Conservation (phyloP, 2,888 invertebrate genomes). For the Formica aserva region DNA sequence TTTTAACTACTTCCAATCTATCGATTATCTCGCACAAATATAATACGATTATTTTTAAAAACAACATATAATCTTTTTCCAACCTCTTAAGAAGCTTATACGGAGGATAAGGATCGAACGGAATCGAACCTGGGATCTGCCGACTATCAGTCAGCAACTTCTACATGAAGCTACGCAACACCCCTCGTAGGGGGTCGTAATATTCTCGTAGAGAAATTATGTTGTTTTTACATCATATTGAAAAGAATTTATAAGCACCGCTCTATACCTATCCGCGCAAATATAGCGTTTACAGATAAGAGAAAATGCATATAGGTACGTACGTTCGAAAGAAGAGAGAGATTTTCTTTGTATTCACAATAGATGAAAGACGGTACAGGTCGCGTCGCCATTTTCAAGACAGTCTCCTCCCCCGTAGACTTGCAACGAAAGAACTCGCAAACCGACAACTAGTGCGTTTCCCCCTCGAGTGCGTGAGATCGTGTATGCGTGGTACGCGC, state of each 20-base stretch:
- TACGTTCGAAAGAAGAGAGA: background rate
- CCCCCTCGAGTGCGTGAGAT: conserved; percentile 49
- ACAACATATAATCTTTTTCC: too few relatives aligned
- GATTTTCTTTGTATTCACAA: conserved; percentile 50
- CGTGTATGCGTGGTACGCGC: conserved; percentile 14
- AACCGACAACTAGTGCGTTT: conserved; percentile 56
- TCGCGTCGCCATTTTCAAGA: conserved; percentile 83
- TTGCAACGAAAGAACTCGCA: conserved; percentile 65
- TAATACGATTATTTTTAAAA: too few relatives aligned
- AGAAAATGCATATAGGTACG: background rate
- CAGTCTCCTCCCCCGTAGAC: conserved; percentile 82
- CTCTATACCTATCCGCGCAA: background rate
- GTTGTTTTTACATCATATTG: background rate
- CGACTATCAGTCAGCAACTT: too few relatives aligned
- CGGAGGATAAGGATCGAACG: too few relatives aligned
- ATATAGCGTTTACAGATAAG: background rate
- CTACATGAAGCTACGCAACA: too few relatives aligned
- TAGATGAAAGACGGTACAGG: conserved; percentile 78
- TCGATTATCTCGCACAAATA: too few relatives aligned
- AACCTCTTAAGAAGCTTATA: too few relatives aligned
- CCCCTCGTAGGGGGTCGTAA: too few relatives aligned
- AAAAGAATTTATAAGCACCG: background rate
- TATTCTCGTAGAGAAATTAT: background rate
- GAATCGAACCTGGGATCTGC: too few relatives aligned
- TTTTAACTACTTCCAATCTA: too few relatives aligned